phyloP scores from a whole-genome alignment of 2,113 vertebrate genomes.

The Diadophis punctatus region DNA sequence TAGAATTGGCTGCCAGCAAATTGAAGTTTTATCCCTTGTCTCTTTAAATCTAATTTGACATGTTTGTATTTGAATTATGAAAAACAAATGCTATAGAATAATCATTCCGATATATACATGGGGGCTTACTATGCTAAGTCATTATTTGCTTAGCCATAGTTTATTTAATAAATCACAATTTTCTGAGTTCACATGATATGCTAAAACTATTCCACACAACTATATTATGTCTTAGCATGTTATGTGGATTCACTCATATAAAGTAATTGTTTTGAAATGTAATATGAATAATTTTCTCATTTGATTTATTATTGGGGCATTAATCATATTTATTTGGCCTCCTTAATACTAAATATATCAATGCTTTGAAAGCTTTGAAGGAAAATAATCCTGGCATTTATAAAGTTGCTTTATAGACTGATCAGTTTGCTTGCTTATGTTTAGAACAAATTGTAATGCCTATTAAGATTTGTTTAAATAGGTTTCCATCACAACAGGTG shows the following conservation, averaged over 20 bases:
- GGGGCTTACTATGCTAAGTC: neutral
- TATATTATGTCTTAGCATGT: neutral
- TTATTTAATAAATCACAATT: neutral
- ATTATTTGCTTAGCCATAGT: neutral
- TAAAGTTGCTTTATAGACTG: conserved; percentile 47
- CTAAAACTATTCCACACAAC: neutral
- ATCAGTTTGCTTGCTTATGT: conserved; percentile 50
- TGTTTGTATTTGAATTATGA: conserved; percentile 49
- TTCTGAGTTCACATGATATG: neutral
- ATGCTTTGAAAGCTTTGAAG: conserved; percentile 14
- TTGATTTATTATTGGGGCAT: conserved; percentile 4
- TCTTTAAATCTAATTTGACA: conserved; percentile 36
- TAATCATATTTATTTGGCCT: neutral
- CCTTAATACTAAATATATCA: conserved; percentile 18
- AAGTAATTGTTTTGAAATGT: neutral
- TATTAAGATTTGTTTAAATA: conserved; percentile 77
- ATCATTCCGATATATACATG: neutral
- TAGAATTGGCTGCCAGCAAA: neutral
- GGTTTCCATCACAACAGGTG: conserved; percentile 79
- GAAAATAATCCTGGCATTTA: conserved; percentile 32
- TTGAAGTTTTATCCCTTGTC: conserved; percentile 47
- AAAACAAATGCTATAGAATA: conserved; percentile 18
- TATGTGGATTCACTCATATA: neutral
- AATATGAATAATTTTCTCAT: neutral
- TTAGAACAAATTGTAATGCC: conserved; percentile 58